phyloP scores from a whole-genome alignment of 1,140 invertebrate genomes.

The Rhynchophorus ferrugineus region DNA sequence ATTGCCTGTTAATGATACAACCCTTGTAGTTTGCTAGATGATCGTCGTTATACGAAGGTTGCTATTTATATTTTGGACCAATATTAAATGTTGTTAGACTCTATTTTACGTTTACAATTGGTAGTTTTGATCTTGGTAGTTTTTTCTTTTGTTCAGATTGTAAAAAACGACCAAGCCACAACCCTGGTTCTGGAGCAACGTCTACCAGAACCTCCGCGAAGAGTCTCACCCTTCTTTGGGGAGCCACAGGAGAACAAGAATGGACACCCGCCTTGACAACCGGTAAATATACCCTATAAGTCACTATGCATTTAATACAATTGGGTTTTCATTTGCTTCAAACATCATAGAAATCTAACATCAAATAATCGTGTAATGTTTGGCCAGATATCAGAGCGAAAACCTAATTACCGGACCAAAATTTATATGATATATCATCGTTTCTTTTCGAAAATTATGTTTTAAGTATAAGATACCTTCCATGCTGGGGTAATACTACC shows the following conservation, averaged over 20 bases:
- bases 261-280: constrained; percentile 92
- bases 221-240: constrained; percentile 73
- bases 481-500: too few species aligned
- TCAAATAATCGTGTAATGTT: too few species aligned
- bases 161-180: constrained; percentile 32
- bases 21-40: too few species aligned
- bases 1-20: too few species aligned
- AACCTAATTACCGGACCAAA: neutral
- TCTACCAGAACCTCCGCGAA: constrained; percentile 41
- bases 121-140: too few species aligned
- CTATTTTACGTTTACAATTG: too few species aligned
- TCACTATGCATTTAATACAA: too few species aligned
- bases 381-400: too few species aligned
- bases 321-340: neutral
- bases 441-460: neutral
- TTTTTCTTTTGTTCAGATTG: constrained; percentile 30
- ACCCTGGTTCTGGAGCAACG: constrained; percentile 11
- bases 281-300: constrained; percentile 50
- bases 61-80: too few species aligned
- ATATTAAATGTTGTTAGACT: too few species aligned
- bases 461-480: neutral
- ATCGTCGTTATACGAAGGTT: too few species aligned
- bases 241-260: constrained; percentile 86
- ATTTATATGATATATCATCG: neutral
- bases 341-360: too few species aligned